phyloP scores from a whole-genome alignment of 2,888 invertebrate species.

The Pseudanteris insignis region DNA sequence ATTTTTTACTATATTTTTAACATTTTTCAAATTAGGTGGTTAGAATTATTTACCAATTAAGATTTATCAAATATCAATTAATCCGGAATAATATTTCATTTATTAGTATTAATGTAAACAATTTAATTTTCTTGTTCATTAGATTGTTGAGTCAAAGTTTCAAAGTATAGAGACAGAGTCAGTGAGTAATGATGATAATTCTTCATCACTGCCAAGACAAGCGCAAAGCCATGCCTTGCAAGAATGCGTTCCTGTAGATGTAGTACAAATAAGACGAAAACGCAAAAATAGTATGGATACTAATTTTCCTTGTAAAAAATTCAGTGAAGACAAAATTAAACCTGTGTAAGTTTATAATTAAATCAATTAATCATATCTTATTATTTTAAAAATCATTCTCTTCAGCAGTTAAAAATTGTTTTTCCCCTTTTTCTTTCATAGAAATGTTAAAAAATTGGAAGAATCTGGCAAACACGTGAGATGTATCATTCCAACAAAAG shows the following conservation, averaged over 20 bases:
- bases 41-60: background rate
- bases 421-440: conserved; percentile 46
- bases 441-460: conserved; percentile 57
- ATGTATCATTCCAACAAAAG: conserved; percentile 77
- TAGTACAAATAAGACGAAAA: conserved; percentile 61
- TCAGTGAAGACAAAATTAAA: conserved; percentile 66
- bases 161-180: conserved; percentile 29
- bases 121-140: too few relatives aligned
- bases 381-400: too few relatives aligned
- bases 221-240: conserved; percentile 58
- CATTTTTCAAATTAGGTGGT: too few relatives aligned
- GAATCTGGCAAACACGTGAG: conserved; percentile 65
- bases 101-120: too few relatives aligned
- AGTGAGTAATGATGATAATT: conserved; percentile 46
- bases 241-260: conserved; percentile 58
- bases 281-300: conserved; percentile 62
- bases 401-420: too few relatives aligned
- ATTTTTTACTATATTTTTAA: too few relatives aligned
- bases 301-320: conserved; percentile 69
- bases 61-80: background rate
- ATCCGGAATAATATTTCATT: background rate
- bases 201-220: conserved; percentile 52
- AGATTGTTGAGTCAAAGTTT: conserved; percentile 59
- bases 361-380: too few relatives aligned
- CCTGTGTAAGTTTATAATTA: conserved; percentile 24